A percentile compares a stretch with the other conserved stretches of the same genome.
Conservation (phyloP, 2,797 vertebrate species). For the Gadopsis marmoratus region DNA sequence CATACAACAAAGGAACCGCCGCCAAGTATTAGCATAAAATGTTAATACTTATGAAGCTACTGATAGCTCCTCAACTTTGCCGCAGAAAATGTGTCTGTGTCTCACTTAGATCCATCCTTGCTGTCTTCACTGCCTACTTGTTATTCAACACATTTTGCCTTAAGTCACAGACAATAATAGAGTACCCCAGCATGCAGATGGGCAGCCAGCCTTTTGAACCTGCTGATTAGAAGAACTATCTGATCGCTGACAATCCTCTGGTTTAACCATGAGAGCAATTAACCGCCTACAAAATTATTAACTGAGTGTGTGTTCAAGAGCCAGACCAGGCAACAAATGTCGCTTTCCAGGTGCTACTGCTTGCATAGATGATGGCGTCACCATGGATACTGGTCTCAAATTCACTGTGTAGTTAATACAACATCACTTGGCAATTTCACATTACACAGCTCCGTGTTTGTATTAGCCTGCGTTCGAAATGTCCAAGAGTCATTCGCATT, state of each 20-base stretch:
- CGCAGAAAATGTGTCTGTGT: neutral
- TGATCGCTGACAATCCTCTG: slow-evolving; percentile 17
- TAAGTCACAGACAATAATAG: slow-evolving; percentile 18
- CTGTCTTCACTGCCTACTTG: slow-evolving; percentile 9
- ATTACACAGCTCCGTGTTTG: slow-evolving; percentile 55
- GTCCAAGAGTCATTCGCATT: slow-evolving; percentile 29
- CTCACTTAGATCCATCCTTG: slow-evolving; percentile 21
- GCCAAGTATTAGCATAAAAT: neutral
- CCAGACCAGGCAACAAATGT: slow-evolving; percentile 27
- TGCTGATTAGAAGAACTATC: slow-evolving; percentile 37
- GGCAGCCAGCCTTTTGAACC: slow-evolving; percentile 28
- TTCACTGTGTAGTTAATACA: slow-evolving; percentile 42
- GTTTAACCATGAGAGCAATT: slow-evolving; percentile 25
- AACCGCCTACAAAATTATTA: slow-evolving; percentile 22
- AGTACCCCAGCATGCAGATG: slow-evolving; percentile 9
- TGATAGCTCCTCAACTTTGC: neutral
- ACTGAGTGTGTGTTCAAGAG: slow-evolving; percentile 12
- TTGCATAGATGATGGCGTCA: slow-evolving; percentile 40
- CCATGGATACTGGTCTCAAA: slow-evolving; percentile 50
- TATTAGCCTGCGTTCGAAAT: slow-evolving; percentile 49
- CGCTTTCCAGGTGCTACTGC: slow-evolving; percentile 17
- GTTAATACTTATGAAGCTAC: too few relatives aligned
- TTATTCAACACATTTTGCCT: slow-evolving; percentile 34
- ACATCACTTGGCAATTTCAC: slow-evolving; percentile 62
- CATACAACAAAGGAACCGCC: neutral